phyloP scores from a whole-genome alignment of 1,140 invertebrate genomes.

The Parasteatoda tepidariorum region DNA sequence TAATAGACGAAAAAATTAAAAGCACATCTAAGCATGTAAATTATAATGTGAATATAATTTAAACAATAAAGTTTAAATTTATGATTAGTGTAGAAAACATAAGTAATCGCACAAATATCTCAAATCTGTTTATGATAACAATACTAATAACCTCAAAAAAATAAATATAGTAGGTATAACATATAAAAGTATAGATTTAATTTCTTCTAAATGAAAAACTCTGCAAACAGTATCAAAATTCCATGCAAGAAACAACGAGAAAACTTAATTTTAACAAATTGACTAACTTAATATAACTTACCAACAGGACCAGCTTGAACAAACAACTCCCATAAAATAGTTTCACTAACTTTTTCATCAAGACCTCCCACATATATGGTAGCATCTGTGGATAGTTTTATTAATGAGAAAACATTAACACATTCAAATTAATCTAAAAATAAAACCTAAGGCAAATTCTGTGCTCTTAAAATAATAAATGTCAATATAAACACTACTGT shows the following conservation, averaged over 20 bases:
- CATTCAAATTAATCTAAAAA: slow-evolving; percentile 51
- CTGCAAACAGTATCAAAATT: not conserved
- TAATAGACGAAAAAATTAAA: too few relatives aligned
- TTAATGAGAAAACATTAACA: not conserved
- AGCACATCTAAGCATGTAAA: too few relatives aligned
- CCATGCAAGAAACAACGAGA: not conserved
- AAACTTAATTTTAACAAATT: too few relatives aligned
- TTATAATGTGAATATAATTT: too few relatives aligned
- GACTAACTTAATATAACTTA: slow-evolving; percentile 71
- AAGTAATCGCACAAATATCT: too few relatives aligned
- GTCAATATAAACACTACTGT: too few relatives aligned
- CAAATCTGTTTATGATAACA: too few relatives aligned
- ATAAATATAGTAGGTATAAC: too few relatives aligned
- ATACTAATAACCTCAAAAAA: too few relatives aligned
- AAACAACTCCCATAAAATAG: slow-evolving; percentile 98
- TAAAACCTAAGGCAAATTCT: slow-evolving; percentile 70
- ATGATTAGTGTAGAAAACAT: too few relatives aligned
- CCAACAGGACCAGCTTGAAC: slow-evolving; percentile 98
- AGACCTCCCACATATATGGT: slow-evolving; percentile 99
- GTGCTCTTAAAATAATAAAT: too few relatives aligned
- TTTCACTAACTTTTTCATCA: slow-evolving; percentile 98
- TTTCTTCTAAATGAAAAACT: not conserved
- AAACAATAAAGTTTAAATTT: too few relatives aligned
- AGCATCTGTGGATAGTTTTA: slow-evolving; percentile 81
- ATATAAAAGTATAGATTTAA: not conserved